Conservation (phyloP, 2,797 vertebrate genomes). For the Leuciscus waleckii region DNA sequence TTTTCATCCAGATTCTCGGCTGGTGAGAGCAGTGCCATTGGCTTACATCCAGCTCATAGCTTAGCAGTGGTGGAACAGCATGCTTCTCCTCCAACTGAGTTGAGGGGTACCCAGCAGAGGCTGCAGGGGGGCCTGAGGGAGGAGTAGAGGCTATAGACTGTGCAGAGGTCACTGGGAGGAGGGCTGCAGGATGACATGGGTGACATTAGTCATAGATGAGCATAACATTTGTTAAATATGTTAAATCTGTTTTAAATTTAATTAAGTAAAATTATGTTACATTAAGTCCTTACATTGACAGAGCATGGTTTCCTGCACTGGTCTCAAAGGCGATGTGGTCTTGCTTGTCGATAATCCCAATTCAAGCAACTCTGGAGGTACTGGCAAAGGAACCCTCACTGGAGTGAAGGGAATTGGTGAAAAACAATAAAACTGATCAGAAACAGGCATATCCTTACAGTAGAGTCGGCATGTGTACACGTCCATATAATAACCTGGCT, state of each 20-base stretch:
- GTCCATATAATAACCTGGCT: background rate
- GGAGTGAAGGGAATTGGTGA: slow-evolving; percentile 1
- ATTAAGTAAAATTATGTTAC: background rate
- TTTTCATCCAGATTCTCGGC: slow-evolving; percentile 41
- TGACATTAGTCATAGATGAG: slow-evolving; percentile 5
- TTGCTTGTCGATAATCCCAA: slow-evolving; percentile 4
- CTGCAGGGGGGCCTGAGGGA: no score
- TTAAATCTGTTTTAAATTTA: background rate
- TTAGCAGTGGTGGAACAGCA: background rate
- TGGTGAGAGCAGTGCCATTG: slow-evolving; percentile 35
- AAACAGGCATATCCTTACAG: background rate
- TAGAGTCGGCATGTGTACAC: background rate
- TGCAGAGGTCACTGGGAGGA: no score
- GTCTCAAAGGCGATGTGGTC: slow-evolving; percentile 16
- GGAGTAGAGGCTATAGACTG: background rate
- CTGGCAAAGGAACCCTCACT: background rate
- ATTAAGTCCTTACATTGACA: background rate
- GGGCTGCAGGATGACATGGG: background rate
- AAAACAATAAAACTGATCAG: background rate
- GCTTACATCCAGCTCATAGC: slow-evolving; percentile 29
- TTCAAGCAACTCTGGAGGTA: slow-evolving; percentile 22
- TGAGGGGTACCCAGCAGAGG: no score
- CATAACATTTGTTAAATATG: slow-evolving; percentile 2
- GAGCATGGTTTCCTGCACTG: background rate
- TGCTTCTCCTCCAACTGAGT: no score